Evolutionary conservation across 2,113 vertebrate genomes (phyloP), one percentile per base, ranked within the genome.

Genomic region (Poicephalus meyeri): DNA sequence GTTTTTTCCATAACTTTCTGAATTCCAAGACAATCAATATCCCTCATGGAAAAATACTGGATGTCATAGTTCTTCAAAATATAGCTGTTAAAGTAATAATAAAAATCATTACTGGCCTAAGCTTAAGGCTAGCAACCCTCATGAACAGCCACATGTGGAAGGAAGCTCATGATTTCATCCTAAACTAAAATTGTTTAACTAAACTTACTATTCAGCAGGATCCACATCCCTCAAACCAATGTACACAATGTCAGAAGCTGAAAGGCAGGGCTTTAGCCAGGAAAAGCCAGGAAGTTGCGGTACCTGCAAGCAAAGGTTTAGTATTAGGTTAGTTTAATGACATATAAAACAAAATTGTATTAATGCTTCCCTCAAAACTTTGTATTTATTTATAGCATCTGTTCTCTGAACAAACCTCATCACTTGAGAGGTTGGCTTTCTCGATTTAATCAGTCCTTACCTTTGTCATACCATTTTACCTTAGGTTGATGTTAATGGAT

Each of bases 1-100:
- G 99, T 99, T 93, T 98, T 98, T 97, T 99, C 99, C 99, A 99
- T 99, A 89, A 99, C 99, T 93, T 99, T 99, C 64, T 99, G 98
- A 94, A 99, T 99, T 94, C 99, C 99, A 66, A 99, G 98, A 89
- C 97, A 98, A 98, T 99, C 99, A 13, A 99, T 98, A 47, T 99
- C 99, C 86, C 99, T 98, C 99, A 99, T 99, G 81, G 99, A 99
- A 97, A 99, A 99, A 97, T 99, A 99, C 86, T 99, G 98, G 95
- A 99, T 99, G 49, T 99, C 98, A 72, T 99, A 98, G 63, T 98
- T 99, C 98, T 99, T 99, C 96, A 99, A 96, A 97, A 99, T 99
- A 87, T 98, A 98, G 95, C 99, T 99, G 98, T 85, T 61, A 92
- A 53, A 84, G 3, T 39, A 58, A 73, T 60, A 53, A 74, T 6